A percentile compares a stretch with the other conserved stretches of the same genome.
Evolutionary conservation across 2,797 vertebrate genomes (phyloP).

Genomic region (Thunnus albacares): DNA sequence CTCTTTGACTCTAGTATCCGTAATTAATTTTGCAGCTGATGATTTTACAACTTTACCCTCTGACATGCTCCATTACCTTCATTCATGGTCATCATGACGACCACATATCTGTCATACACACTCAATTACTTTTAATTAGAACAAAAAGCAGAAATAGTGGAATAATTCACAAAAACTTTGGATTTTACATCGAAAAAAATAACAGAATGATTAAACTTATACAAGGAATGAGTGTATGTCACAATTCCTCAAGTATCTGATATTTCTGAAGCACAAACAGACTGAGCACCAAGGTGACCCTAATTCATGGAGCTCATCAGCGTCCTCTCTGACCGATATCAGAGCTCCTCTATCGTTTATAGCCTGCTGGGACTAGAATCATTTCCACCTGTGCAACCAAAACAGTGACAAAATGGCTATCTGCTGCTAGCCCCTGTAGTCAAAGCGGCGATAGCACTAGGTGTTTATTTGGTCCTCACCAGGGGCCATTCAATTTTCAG

Average conservation of each 20-base stretch:
- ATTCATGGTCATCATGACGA: conserved; percentile 54
- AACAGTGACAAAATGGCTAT: conserved; percentile 49
- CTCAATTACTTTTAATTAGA: conserved; percentile 47
- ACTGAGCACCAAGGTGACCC: conserved; percentile 72
- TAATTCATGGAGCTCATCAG: conserved; percentile 65
- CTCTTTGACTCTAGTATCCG: conserved; percentile 56
- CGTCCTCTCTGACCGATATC: conserved; percentile 59
- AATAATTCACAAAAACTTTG: conserved; percentile 7
- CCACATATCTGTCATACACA: conserved; percentile 54
- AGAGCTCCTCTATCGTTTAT: conserved; percentile 47
- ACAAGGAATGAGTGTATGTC: conserved; percentile 1
- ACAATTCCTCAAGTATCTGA: conserved; percentile 47
- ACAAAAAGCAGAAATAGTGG: conserved; percentile 23
- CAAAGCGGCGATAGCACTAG: conserved; percentile 24
- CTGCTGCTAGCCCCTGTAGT: conserved; percentile 33
- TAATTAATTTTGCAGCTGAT: conserved; percentile 80
- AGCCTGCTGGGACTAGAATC: conserved; percentile 45
- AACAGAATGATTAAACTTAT: background rate
- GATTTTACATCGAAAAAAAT: background rate
- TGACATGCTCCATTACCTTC: conserved; percentile 72
- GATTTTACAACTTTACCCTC: conserved; percentile 81
- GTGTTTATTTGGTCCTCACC: conserved; percentile 31
- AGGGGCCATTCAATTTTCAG: conserved; percentile 33
- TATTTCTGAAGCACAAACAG: conserved; percentile 60
- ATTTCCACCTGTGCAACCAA: conserved; percentile 54